Evolutionary conservation across 2,888 invertebrate species (phyloP).

Genomic region (Deroplatys truncata): DNA sequence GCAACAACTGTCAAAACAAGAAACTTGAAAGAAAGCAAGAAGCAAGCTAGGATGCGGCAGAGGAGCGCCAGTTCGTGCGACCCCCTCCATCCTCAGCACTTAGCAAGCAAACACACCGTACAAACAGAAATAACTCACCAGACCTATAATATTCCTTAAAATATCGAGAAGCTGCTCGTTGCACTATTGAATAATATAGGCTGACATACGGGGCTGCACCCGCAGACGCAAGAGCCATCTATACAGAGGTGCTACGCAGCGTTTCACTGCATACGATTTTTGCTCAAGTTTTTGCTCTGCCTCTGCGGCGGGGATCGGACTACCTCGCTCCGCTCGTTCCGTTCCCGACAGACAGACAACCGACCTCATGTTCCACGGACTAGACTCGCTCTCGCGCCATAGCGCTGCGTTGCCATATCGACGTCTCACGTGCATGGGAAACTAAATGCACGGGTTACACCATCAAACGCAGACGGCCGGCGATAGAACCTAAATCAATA

Average conservation of each 20-base stretch:
- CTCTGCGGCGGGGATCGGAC: conserved; percentile 24
- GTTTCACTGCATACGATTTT: conserved; percentile 20
- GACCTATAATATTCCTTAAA: conserved; percentile 64
- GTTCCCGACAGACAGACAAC: conserved; percentile 25
- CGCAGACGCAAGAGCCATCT: conserved; percentile 32
- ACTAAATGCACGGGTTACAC: conserved; percentile 21
- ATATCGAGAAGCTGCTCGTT: conserved; percentile 62
- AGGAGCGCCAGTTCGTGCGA: conserved; percentile 10
- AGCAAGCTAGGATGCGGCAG: conserved; percentile 5
- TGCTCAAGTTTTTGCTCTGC: conserved; percentile 28
- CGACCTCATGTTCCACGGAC: conserved; percentile 25
- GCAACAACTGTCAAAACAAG: conserved; percentile 6
- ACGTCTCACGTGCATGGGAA: conserved; percentile 27
- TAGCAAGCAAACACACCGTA: conserved; percentile 12
- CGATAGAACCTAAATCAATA: conserved; percentile 25
- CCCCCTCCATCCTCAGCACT: conserved; percentile 5
- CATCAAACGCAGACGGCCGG: conserved; percentile 20
- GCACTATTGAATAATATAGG: conserved; percentile 65
- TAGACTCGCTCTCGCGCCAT: conserved; percentile 24
- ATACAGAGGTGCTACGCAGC: conserved; percentile 24
- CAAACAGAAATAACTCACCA: conserved; percentile 47
- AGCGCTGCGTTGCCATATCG: conserved; percentile 27
- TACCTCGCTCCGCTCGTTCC: conserved; percentile 22
- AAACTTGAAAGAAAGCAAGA: background rate
- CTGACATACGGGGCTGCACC: conserved; percentile 61